Conservation (phyloP, 92 coral and sea anemone genomes). For the Phenganax stokvisi region DNA sequence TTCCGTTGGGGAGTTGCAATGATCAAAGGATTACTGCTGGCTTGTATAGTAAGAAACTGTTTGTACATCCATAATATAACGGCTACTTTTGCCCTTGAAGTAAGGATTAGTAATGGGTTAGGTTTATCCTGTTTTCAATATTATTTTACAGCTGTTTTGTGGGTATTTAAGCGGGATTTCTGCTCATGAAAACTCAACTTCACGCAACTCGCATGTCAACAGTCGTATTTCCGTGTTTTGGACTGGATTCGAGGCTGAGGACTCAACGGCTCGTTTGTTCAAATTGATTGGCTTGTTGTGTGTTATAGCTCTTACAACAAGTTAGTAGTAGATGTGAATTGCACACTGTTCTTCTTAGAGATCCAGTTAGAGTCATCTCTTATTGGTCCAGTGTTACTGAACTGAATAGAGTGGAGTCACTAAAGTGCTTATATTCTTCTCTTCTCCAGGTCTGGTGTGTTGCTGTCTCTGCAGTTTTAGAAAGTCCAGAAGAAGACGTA, state of each 20-base stretch:
- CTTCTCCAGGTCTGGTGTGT: constrained; percentile 30
- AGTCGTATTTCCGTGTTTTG: constrained; percentile 33
- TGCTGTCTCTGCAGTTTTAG: constrained; percentile 37
- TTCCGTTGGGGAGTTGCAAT: no score
- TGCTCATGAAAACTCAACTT: constrained; percentile 5
- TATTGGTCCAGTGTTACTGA: no score
- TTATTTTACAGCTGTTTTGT: constrained; percentile 1
- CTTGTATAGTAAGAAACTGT: neutral
- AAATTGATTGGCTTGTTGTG: constrained; percentile 25
- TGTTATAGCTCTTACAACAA: constrained; percentile 22
- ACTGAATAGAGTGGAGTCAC: neutral
- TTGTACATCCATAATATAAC: neutral
- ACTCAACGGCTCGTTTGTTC: constrained; percentile 32
- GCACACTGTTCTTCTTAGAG: neutral
- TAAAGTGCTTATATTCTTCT: neutral
- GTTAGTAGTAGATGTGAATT: neutral
- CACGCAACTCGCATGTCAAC: neutral
- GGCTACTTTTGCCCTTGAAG: neutral
- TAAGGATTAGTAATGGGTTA: neutral
- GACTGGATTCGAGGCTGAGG: constrained; percentile 40
- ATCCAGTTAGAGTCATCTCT: no score
- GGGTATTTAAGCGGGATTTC: neutral
- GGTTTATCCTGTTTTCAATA: neutral
- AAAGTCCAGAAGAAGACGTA: constrained; percentile 28
- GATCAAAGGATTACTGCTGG: no score